phyloP scores from a whole-genome alignment of 2,888 invertebrate genomes.

The Zeuzera pyrina region DNA sequence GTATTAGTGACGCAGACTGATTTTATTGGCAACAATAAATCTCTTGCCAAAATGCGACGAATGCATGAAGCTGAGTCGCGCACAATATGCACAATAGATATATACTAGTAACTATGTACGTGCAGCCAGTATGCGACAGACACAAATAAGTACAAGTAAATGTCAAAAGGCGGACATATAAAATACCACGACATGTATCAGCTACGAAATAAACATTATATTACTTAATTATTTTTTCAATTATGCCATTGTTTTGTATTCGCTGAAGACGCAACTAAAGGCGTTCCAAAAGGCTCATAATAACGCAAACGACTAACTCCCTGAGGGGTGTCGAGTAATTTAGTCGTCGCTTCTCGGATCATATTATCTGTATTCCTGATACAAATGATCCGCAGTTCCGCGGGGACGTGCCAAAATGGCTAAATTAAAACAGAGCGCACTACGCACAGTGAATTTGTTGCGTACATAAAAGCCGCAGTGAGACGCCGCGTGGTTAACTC shows the following conservation, averaged over 20 bases:
- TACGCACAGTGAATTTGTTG: slow-evolving; percentile 36
- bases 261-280: slow-evolving; percentile 22
- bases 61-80: too few relatives aligned
- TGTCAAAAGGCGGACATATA: too few relatives aligned
- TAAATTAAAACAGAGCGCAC: slow-evolving; percentile 60
- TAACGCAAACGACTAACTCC: slow-evolving; percentile 29
- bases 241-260: slow-evolving; percentile 24
- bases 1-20: too few relatives aligned
- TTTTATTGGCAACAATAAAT: too few relatives aligned
- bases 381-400: slow-evolving; percentile 59
- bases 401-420: slow-evolving; percentile 59
- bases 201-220: slow-evolving; percentile 26
- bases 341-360: slow-evolving; percentile 40
- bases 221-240: slow-evolving; percentile 30
- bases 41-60: too few relatives aligned
- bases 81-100: too few relatives aligned
- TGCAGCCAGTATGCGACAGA: too few relatives aligned
- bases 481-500: too few relatives aligned
- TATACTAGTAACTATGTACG: too few relatives aligned
- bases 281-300: slow-evolving; percentile 27
- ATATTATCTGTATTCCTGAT: slow-evolving; percentile 51
- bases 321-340: slow-evolving; percentile 32
- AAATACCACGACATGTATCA: slow-evolving; percentile 24
- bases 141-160: too few relatives aligned
- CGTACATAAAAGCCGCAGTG: slow-evolving; percentile 43